phyloP scores from a whole-genome alignment of 2,888 invertebrate species.

The Melanophora roralis region DNA sequence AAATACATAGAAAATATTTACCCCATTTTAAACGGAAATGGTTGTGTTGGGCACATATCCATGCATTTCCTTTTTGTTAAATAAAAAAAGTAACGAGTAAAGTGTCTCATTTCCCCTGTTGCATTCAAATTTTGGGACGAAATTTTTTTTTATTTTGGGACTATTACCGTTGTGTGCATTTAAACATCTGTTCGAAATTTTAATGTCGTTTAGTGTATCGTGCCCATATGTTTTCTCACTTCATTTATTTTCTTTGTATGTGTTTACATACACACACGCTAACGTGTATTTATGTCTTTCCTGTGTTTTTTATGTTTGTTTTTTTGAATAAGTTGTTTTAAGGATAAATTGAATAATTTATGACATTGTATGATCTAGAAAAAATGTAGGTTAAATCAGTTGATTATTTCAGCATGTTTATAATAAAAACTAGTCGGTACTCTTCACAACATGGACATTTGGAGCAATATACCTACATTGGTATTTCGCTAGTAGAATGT shows the following conservation, averaged over 20 bases:
- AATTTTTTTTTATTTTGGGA: conserved; percentile 19
- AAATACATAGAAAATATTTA: background rate
- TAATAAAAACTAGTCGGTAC: background rate
- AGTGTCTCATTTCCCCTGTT: conserved; percentile 45
- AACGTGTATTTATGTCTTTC: background rate
- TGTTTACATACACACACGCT: background rate
- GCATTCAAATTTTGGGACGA: conserved; percentile 39
- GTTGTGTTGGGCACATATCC: background rate
- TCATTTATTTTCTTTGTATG: background rate
- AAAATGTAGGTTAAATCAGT: conserved; percentile 60
- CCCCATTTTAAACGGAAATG: conserved; percentile 13
- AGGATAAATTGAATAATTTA: conserved; percentile 60
- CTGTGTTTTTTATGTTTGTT: background rate
- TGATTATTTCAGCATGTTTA: conserved; percentile 32
- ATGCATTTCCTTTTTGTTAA: background rate
- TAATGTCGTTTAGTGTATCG: conserved; percentile 41
- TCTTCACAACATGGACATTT: background rate
- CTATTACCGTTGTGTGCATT: conserved; percentile 36
- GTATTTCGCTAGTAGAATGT: too few relatives aligned
- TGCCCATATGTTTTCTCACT: conserved; percentile 55
- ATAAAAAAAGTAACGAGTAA: background rate
- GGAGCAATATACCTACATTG: too few relatives aligned
- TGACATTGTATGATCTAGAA: conserved; percentile 52
- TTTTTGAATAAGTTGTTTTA: conserved; percentile 58
- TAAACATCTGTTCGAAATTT: conserved; percentile 59